These are phyloP conservation scores for Austrofundulus limnaeus DNA, from an alignment of 2,113 vertebrate genomes.

Conservation along the genomic window DNA sequence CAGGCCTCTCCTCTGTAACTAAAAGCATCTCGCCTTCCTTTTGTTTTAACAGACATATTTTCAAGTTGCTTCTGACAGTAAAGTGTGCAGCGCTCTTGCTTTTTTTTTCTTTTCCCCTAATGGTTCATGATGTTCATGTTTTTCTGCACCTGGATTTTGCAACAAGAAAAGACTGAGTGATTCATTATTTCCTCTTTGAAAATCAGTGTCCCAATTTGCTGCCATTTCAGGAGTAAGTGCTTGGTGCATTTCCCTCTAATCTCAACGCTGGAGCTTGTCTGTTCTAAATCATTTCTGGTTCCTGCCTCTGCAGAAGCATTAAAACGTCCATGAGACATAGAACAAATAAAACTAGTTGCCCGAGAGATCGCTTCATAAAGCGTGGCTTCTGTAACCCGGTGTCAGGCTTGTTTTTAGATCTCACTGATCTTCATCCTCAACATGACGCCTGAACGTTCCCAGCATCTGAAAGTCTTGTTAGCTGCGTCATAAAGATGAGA, in stretches of 20 bases:
- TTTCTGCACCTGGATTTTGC: conserved; percentile 53
- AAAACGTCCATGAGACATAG: conserved; percentile 44
- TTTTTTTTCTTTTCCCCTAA: no score
- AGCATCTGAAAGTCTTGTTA: conserved; percentile 64
- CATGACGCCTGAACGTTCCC: conserved; percentile 59
- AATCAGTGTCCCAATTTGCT: conserved; percentile 37
- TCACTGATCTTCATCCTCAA: conserved; percentile 62
- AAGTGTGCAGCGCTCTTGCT: conserved; percentile 39
- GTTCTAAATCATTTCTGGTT: conserved; percentile 39
- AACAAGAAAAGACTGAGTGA: conserved; percentile 35
- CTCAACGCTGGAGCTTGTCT: not conserved
- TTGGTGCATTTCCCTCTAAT: conserved; percentile 43
- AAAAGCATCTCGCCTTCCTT: conserved; percentile 39
- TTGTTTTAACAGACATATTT: conserved; percentile 54
- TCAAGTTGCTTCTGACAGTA: conserved; percentile 28
- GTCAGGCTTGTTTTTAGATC: conserved; percentile 49
- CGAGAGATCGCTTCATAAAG: conserved; percentile 38
- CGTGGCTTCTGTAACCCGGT: conserved; percentile 53
- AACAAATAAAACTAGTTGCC: conserved; percentile 55
- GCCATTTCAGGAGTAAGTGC: conserved; percentile 42
- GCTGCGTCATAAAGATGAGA: conserved; percentile 67
- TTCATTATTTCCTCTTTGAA: conserved; percentile 45
- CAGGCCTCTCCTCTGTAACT: conserved; percentile 35
- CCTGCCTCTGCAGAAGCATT: conserved; percentile 27
- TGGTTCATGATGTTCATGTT: conserved; percentile 64